Base-by-base conservation (phyloP, 2,888 invertebrate genomes). In the Tiphia femorata region DNA sequence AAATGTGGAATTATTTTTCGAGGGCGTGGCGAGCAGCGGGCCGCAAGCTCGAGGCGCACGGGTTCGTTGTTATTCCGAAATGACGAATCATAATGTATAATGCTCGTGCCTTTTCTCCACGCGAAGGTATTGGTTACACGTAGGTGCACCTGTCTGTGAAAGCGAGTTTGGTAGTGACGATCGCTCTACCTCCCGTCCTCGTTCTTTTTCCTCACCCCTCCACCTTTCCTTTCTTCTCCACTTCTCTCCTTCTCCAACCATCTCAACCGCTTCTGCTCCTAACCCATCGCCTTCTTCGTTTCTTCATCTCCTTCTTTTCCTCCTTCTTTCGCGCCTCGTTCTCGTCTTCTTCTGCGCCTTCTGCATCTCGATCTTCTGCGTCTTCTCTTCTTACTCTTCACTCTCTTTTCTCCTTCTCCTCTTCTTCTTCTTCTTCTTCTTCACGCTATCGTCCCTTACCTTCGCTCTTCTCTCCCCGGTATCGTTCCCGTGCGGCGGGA, bases 71-170 rank as follows among this genome's bases (percentile, higher is more conserved):
- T 80, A 80, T 82, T 81, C 81, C 76, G 73, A 80, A 82, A 82
- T 82, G 82, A 82, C 81, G 82, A 81, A 81, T 81, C 82, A 81
- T 81, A 81, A 82, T 80, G 78, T 77, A 76, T 79, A 78, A 77
- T 78, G 78, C 73, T 62, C 64, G 73, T 57, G 64, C 64, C 64
- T 76, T 75, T 70, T 63, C 55, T 48, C 37, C 49, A 47, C 41
- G 56, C 40, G 41, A 25, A 30, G 44, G 68, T 65, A 54, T 69
- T 58, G 61, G 73, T 73, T 69, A 44, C n/a, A 67, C 63, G 60
- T 67, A 55, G 61, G 64, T 67, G 69, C 66, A 66, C 66, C 67
- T 74, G 70, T 71, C 72, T 51, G 59, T 72, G 70, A 72, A 69
- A 55, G 58, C 62, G 54, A 44, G 54, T 57, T 63, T 68, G 57